A percentile compares a stretch with the other conserved stretches of the same genome.
phyloP scores from a whole-genome alignment of 2,797 vertebrate genomes.

The Varecia variegata region DNA sequence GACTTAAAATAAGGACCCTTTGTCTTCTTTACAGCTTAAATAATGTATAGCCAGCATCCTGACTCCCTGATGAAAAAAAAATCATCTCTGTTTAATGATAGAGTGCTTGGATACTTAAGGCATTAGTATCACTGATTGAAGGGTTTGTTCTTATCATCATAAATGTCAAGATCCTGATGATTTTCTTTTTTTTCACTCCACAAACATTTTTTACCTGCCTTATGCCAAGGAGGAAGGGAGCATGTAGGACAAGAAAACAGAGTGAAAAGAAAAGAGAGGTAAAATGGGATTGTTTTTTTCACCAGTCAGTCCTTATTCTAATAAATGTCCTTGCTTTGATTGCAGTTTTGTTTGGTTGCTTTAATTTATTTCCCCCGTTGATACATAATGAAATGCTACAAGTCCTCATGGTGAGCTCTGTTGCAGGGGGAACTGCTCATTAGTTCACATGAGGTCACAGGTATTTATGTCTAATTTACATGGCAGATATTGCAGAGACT shows the following conservation, averaged over 20 bases:
- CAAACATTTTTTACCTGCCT: conserved; percentile 53
- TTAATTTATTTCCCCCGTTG: not conserved
- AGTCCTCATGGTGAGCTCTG: not conserved
- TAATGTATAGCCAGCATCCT: conserved; percentile 32
- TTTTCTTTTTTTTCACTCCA: conserved; percentile 21
- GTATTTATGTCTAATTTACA: conserved; percentile 30
- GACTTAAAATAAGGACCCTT: not conserved
- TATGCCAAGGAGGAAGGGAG: not conserved
- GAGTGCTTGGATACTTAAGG: conserved; percentile 22
- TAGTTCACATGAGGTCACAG: conserved; percentile 5
- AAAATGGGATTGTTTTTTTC: not conserved
- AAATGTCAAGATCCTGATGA: conserved; percentile 62
- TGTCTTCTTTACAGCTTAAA: conserved; percentile 46
- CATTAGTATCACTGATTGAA: conserved; percentile 50
- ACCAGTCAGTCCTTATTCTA: not conserved
- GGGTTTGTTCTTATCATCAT: conserved; percentile 47
- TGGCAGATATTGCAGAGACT: not conserved
- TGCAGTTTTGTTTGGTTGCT: not conserved
- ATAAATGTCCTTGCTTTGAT: conserved; percentile 41
- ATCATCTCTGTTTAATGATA: conserved; percentile 33
- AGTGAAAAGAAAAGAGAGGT: not conserved
- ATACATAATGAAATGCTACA: conserved; percentile 46
- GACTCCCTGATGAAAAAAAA: conserved; percentile 19
- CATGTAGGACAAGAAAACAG: conserved; percentile 31
- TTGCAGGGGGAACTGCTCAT: not conserved